Percentiles rank a stretch among this genome's conserved stretches.
Evolutionary conservation across 2,113 vertebrate genomes (phyloP).

Genomic region (Vireo altiloquus): DNA sequence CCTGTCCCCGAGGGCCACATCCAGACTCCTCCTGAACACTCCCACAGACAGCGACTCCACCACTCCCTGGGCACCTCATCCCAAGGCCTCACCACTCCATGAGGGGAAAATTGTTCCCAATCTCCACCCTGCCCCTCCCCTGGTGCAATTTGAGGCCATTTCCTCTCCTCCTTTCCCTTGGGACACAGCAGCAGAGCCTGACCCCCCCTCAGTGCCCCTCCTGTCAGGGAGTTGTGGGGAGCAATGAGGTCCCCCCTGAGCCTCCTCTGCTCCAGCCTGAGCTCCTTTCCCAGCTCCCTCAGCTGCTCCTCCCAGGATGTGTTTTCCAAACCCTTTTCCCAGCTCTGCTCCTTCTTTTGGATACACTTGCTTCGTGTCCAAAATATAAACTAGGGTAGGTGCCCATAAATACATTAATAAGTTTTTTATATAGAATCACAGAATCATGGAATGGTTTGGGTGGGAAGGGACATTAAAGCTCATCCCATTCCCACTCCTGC

Average conservation of each 20-base stretch:
- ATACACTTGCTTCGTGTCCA: neutral
- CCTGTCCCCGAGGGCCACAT: neutral
- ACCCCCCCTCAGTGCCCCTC: neutral
- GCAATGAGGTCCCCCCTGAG: neutral
- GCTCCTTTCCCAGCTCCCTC: neutral
- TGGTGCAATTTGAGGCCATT: neutral
- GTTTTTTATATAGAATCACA: neutral
- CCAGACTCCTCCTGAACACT: neutral
- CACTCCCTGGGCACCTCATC: neutral
- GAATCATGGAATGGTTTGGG: neutral
- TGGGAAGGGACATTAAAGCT: rapidly evolving
- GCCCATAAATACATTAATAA: neutral
- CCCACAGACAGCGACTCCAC: neutral
- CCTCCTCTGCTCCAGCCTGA: neutral
- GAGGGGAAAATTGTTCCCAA: neutral
- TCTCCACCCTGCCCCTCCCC: neutral
- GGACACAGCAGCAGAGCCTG: neutral
- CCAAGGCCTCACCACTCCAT: neutral
- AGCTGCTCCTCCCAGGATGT: neutral
- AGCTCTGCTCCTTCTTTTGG: rapidly evolving
- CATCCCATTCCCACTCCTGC: rapidly evolving
- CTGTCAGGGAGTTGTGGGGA: neutral
- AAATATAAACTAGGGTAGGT: rapidly evolving
- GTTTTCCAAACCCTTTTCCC: neutral
- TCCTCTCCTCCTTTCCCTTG: neutral